These are phyloP conservation scores for Orthosia cruda DNA, from an alignment of 2,888 invertebrate genomes.

Conservation along the genomic window DNA sequence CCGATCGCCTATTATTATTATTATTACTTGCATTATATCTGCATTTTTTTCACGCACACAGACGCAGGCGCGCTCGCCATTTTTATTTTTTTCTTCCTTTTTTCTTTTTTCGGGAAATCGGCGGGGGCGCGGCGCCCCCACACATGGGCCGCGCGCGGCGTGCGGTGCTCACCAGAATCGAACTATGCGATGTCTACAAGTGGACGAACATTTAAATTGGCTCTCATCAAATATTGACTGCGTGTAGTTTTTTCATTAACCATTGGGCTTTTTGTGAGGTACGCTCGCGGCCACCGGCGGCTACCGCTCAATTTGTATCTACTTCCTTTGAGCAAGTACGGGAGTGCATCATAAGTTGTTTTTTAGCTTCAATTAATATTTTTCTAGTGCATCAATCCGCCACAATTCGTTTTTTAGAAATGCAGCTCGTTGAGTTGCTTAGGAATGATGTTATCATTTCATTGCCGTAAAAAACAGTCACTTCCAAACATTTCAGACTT, in stretches of 20 bases:
- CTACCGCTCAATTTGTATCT: slow-evolving; percentile 83
- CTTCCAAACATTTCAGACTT: too few species aligned
- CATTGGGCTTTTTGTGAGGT: slow-evolving; percentile 86
- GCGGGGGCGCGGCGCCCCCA: slow-evolving; percentile 82
- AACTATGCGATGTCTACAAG: slow-evolving; percentile 92
- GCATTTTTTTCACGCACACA: slow-evolving; percentile 91
- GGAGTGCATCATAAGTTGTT: slow-evolving; percentile 54
- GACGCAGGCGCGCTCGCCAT: slow-evolving; percentile 83
- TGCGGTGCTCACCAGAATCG: slow-evolving; percentile 77
- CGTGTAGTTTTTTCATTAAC: slow-evolving; percentile 91
- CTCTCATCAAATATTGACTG: slow-evolving; percentile 92
- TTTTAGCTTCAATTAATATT: slow-evolving; percentile 58
- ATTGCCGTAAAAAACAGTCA: neutral
- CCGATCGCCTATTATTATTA: slow-evolving; percentile 91
- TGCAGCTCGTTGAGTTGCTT: slow-evolving; percentile 7
- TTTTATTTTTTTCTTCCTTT: slow-evolving; percentile 89
- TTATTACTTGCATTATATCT: slow-evolving; percentile 92
- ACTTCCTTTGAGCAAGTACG: slow-evolving; percentile 79
- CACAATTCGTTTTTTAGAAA: slow-evolving; percentile 16
- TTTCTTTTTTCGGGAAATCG: slow-evolving; percentile 87
- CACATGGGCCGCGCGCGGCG: slow-evolving; percentile 76
- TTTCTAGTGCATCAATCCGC: slow-evolving; percentile 46
- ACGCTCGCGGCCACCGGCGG: slow-evolving; percentile 74
- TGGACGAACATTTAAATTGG: slow-evolving; percentile 91
- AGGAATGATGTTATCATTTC: neutral